Evolutionary conservation across 1,140 invertebrate genomes (phyloP).

Genomic region (Nomia melanderi): DNA sequence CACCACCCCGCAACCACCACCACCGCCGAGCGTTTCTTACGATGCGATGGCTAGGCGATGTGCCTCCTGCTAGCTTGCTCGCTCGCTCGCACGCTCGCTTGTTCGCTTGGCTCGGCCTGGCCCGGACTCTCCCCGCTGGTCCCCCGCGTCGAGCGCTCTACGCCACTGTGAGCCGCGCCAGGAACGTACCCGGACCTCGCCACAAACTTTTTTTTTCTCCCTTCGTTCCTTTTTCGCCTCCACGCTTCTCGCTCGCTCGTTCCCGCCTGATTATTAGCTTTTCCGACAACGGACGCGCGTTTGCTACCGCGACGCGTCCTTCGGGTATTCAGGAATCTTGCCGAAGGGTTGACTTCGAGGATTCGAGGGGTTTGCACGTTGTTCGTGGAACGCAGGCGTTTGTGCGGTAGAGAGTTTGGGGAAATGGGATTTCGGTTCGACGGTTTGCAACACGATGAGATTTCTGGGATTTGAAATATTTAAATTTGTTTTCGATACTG

Average conservation of each 20-base stretch:
- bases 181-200: constrained; percentile 29
- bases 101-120: too few relatives aligned
- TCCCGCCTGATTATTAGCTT: constrained; percentile 1
- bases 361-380: neutral
- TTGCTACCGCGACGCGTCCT: neutral
- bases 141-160: neutral
- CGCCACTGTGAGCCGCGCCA: constrained; percentile 10
- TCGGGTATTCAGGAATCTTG: neutral
- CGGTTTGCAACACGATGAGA: too few relatives aligned
- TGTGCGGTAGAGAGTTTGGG: too few relatives aligned
- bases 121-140: too few relatives aligned
- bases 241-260: too few relatives aligned
- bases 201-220: neutral
- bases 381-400: too few relatives aligned
- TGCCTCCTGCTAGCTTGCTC: neutral
- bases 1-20: constrained; percentile 43
- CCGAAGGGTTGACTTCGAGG: neutral
- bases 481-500: too few relatives aligned
- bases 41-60: constrained; percentile 15
- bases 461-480: too few relatives aligned
- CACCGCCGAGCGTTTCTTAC: constrained; percentile 30
- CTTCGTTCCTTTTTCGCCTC: neutral
- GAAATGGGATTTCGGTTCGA: too few relatives aligned
- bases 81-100: too few relatives aligned
- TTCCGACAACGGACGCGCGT: neutral